Evolutionary conservation across 2,113 vertebrate species (phyloP), one percentile per base, ranked within the genome.

Genomic region (Martes martes): DNA sequence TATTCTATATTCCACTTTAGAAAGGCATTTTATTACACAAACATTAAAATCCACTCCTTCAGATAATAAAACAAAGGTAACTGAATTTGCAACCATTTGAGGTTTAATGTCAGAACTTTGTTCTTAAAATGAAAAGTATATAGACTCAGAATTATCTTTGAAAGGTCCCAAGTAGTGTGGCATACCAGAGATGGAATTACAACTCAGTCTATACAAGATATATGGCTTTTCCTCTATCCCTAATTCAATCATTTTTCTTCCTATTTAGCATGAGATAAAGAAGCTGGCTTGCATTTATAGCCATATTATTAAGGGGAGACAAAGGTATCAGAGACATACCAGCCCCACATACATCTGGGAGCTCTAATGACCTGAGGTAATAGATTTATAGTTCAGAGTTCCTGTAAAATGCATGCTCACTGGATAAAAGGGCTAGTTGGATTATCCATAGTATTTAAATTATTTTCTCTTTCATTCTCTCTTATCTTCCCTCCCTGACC

Each of bases 91-190:
- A 91, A 50, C 61, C 28, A 92, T 71, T 36, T 90, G 76, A 83
- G 42, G 8, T 59, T 81, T 67, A 78, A 14, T 55, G 39, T 88
- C 10, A 59, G 31, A 95, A 96, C 10, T 73, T 88, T 85, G 47
- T 36, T 96, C 39, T 91, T 84, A 89, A 88, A 67, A 80, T 83
- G 10, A 89, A 87, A 96, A 57, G n/a, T 81, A 89, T 45, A 18
- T 50, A 90, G 13, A 57, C 13, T 86, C 24, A 18, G 93, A 89
- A 78, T 76, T 94, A 61, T 59, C 24, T 79, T 69, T 78, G 50
- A 85, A 94, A 67, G 21, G 52, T 79, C 36, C 16, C 26, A 13
- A 42, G 1, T 57, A 71, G 55, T 90, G 1, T 71, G 11, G n/a
- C 50, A 92, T 1, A 86, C 2, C 1, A 76, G 59, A 88, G 24